Conservation (phyloP, 2,888 invertebrate genomes). For the Drymonia ruficornis region DNA sequence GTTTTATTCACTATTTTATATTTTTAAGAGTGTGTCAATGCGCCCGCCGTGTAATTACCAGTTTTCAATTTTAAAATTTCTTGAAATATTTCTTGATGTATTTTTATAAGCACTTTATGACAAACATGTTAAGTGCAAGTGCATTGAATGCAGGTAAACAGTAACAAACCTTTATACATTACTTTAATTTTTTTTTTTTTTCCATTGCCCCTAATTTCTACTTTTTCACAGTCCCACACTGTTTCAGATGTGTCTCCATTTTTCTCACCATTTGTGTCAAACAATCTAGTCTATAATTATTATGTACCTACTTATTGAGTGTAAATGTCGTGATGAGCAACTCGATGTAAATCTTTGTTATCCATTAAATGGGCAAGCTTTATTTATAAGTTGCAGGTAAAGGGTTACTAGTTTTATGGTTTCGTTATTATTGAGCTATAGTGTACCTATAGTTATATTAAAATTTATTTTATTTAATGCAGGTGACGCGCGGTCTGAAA, state of each 20-base stretch:
- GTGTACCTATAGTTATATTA: not conserved
- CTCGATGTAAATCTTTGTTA: slow-evolving; percentile 26
- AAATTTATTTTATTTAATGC: not conserved
- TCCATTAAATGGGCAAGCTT: slow-evolving; percentile 37
- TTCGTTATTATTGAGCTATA: slow-evolving; percentile 9
- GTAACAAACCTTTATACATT: too few relatives aligned
- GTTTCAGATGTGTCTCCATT: slow-evolving; percentile 3
- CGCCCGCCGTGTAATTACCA: not conserved
- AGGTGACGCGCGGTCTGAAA: not conserved
- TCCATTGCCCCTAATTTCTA: too few relatives aligned
- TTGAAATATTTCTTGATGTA: too few relatives aligned
- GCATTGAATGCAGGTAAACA: too few relatives aligned
- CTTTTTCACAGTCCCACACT: not conserved
- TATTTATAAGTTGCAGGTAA: slow-evolving; percentile 29
- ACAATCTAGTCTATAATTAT: slow-evolving; percentile 38
- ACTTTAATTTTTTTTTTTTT: too few relatives aligned
- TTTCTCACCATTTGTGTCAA: slow-evolving; percentile 28
- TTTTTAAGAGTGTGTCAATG: too few relatives aligned
- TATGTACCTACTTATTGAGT: slow-evolving; percentile 31
- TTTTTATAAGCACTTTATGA: too few relatives aligned
- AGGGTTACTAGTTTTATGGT: slow-evolving; percentile 19
- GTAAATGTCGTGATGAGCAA: slow-evolving; percentile 23
- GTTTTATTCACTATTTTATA: too few relatives aligned
- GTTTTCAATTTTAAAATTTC: too few relatives aligned
- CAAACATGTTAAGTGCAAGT: too few relatives aligned